Conservation (phyloP, 2,888 invertebrate genomes). For the Erannis defoliaria region DNA sequence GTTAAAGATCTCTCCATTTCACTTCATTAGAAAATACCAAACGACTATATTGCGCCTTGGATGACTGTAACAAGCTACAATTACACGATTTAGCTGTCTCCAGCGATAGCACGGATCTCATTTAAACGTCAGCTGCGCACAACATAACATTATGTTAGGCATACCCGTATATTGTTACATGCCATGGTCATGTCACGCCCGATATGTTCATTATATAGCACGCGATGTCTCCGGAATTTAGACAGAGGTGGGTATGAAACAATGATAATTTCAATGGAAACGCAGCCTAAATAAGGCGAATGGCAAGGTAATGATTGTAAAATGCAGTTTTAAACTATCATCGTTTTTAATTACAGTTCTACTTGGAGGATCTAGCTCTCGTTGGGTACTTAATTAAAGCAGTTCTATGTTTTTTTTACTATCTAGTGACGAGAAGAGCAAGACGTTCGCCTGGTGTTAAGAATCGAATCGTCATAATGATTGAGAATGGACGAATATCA, state of each 20-base stretch:
- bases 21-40: conserved; percentile 31
- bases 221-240: conserved; percentile 10
- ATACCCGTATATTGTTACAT: not conserved
- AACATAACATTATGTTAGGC: conserved; percentile 16
- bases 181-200: conserved; percentile 14
- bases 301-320: not conserved
- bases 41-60: conserved; percentile 9
- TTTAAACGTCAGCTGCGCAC: conserved; percentile 41
- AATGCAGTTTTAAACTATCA: too few species aligned
- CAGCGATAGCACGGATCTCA: conserved; percentile 39
- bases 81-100: conserved; percentile 52
- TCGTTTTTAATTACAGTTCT: too few species aligned
- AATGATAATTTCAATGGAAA: conserved; percentile 9
- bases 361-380: too few species aligned
- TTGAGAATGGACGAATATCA: too few species aligned
- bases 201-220: conserved; percentile 18
- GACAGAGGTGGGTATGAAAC: conserved; percentile 14
- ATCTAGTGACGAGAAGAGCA: too few species aligned
- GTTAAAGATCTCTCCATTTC: conserved; percentile 22
- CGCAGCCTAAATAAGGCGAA: not conserved
- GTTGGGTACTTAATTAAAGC: too few species aligned
- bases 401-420: too few species aligned
- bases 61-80: conserved; percentile 30
- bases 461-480: too few species aligned
- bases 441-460: too few species aligned